Evolutionary conservation across 2,797 vertebrate genomes (phyloP), one percentile per base, ranked within the genome.

Genomic region (Muraenolepis orangiensis): DNA sequence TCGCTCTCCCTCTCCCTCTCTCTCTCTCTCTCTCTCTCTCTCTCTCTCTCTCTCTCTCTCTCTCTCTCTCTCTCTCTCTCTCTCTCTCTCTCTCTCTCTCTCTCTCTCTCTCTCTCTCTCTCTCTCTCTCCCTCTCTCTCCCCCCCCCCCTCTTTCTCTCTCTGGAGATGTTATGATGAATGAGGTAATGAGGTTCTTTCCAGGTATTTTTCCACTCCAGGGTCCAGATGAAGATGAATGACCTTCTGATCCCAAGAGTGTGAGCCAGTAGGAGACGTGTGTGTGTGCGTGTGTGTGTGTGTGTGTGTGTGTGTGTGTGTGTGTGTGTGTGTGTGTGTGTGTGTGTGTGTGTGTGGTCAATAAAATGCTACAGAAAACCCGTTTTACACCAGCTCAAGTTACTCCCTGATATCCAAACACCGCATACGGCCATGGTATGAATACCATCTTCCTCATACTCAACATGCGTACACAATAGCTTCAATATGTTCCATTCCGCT

Each of bases 131-230:
- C 28, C 23, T 28, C 23, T 66, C 61, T 66, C 61, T 26, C n/a
- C n/a, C n/a, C n/a, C n/a, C n/a, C n/a, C n/a, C n/a, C n/a, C n/a
- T n/a, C n/a, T n/a, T n/a, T n/a, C n/a, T n/a, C n/a, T n/a, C n/a
- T n/a, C n/a, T n/a, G n/a, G 7, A 8, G 61, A 23, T 31, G 31
- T 8, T 68, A 76, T 74, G 71, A 70, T 42, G 75, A 61, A 66
- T 69, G 20, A 2, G 31, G 40, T 72, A 30, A 14, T 72, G 20
- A 14, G n/a, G 26, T 28, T 79, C 76, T 81, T 69, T 83, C 72
- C 78, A 85, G 82, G 83, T 85, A 88, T 89, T 89, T n/a, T 88
- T 89, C 81, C 66, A 18, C 78, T 78, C 16, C 61, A 74, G 51
- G 4, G 28, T 72, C 71, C 70, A 67, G 76, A 73, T 80, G 73